Evolutionary conservation across 2,113 vertebrate species (phyloP).

Genomic region (Xenopus tropicalis): UCB_Xtro_10.0 CM004445.2:118835001-118835500

Average conservation of each 20-base stretch:
- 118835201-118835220: constrained; percentile 7
- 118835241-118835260: neutral
- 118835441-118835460: too few relatives aligned
- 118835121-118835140: constrained; percentile 13
- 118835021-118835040: neutral
- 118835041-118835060: neutral
- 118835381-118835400: too few relatives aligned
- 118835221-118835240: neutral
- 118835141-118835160: constrained; percentile 13
- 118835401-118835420: too few relatives aligned
- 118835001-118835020: neutral
- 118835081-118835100: neutral
- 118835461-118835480: too few relatives aligned
- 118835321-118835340: too few relatives aligned
- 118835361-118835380: too few relatives aligned
- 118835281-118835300: too few relatives aligned
- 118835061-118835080: constrained; percentile 11
- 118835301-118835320: too few relatives aligned
- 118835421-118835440: too few relatives aligned
- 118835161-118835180: constrained; percentile 27
- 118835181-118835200: constrained; percentile 25
- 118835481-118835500: too few relatives aligned
- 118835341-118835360: too few relatives aligned
- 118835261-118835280: neutral
- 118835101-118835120: constrained; percentile 10